Evolutionary conservation across 1,140 invertebrate species (phyloP), one percentile per base, ranked within the genome.

Genomic region (Agraylea sexmaculata): DNA sequence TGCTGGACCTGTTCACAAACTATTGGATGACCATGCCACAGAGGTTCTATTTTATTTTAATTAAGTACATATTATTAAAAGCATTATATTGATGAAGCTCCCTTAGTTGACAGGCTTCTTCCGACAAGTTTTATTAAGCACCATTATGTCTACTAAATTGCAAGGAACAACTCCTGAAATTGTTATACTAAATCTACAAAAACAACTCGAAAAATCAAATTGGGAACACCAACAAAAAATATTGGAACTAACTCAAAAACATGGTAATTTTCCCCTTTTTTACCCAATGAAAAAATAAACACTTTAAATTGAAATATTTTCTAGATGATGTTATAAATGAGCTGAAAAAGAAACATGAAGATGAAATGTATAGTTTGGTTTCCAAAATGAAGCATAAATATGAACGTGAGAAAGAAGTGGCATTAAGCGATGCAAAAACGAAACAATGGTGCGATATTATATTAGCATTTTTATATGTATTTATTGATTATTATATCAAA

Each of bases 21-120:
- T 57, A 45, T 46, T 65, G 29, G 62, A 61, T 43, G 59, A 62
- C 36, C 60, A 62, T 37, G 60, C 61, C 8, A 51, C 53, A 18
- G 63, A 64, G 56, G 62, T 63, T 54, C 28, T n/a, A n/a, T n/a
- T n/a, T n/a, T n/a, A n/a, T n/a, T n/a, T n/a, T n/a, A n/a, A n/a
- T n/a, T n/a, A n/a, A n/a, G n/a, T n/a, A n/a, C n/a, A n/a, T n/a
- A n/a, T n/a, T n/a, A n/a, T n/a, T n/a, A n/a, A n/a, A n/a, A n/a
- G n/a, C n/a, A n/a, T n/a, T n/a, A n/a, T n/a, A n/a, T n/a, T n/a
- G n/a, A n/a, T n/a, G n/a, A n/a, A n/a, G n/a, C n/a, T n/a, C n/a
- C n/a, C n/a, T n/a, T n/a, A n/a, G n/a, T n/a, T 31, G 30, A 7
- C 7, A 6, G 30, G 6, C 3, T 42, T 12, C 22, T 42, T 42